Base-by-base conservation (phyloP, 2,888 invertebrate species). In the Athrips mouffetella region DNA sequence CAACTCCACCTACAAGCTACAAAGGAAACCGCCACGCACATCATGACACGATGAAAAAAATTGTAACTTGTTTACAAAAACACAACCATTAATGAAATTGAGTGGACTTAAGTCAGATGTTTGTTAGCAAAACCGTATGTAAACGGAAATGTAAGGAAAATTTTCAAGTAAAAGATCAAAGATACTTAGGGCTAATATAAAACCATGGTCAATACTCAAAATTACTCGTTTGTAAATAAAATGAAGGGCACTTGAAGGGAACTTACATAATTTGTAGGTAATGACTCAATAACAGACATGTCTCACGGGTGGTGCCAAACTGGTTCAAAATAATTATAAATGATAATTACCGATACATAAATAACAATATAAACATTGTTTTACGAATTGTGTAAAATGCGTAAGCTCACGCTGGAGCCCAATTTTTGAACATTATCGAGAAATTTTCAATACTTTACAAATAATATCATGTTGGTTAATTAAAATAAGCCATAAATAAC, bases 61-160 rank as follows among this genome's bases (percentile, higher is more conserved):
- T 35, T 35, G 13, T 21, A 37, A 37, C n/a, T 2, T 37, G 37
- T 37, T 37, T 21, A 21, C 37, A 37, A 37, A 37, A 11, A 21
- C n/a, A 2, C 8, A 4, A 20, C 21, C 20, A 20, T 2, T 3
- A 33, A 33, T 37, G 21, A 2, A 1, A 37, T n/a, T 37, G 20
- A 11, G 11, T 20, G 21, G 20, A 37, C 20, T 21, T 21, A 37
- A n/a, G 6, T 10, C 21, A 10, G 21, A 21, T 11, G n/a, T 21
- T 21, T 37, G 2, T 10, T 10, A 2, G 27, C n/a, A 27, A 37
- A 33, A 39, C 44, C 20, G 5, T 21, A 11, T 21, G 37, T 37
- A 37, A 37, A 37, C 37, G 37, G 37, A 37, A 37, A 37, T n/a
- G 27, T 37, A 21, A 37, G 21, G 37, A 37, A 37, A 37, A 20